Percentiles rank a stretch among this genome's conserved stretches.
Conservation (phyloP, 2,888 invertebrate species). For the Hirtodrosophila trivittata region DNA sequence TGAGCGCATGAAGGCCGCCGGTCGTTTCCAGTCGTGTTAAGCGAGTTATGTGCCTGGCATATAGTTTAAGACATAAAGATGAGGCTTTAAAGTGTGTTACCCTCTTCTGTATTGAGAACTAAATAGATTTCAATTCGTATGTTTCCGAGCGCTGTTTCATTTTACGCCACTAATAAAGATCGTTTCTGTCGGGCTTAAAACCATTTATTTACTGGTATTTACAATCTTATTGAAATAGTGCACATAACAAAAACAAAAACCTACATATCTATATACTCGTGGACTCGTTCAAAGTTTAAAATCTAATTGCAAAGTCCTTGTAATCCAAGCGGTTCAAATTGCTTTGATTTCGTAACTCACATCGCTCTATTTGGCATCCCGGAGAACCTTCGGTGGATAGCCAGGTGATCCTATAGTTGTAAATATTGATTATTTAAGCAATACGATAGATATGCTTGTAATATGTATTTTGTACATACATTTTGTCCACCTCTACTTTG, state of each 20-base stretch:
- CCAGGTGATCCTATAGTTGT: conserved; percentile 89
- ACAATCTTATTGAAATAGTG: conserved; percentile 67
- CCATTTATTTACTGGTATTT: conserved; percentile 56
- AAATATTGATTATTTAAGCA: neutral
- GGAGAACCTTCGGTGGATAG: conserved; percentile 92
- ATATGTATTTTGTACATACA: conserved; percentile 86
- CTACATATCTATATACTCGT: conserved; percentile 22
- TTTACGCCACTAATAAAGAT: neutral
- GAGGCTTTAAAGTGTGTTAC: conserved; percentile 55
- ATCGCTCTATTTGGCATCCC: conserved; percentile 92
- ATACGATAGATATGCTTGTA: neutral
- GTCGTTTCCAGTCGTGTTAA: conserved; percentile 84
- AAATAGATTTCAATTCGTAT: conserved; percentile 67
- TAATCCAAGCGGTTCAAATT: conserved; percentile 87
- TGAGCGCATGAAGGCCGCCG: conserved; percentile 83
- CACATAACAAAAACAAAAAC: conserved; percentile 65
- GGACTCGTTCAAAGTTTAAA: conserved; percentile 85
- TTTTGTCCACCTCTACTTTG: conserved; percentile 90
- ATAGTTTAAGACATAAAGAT: conserved; percentile 60
- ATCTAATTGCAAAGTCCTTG: conserved; percentile 92
- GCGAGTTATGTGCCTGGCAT: conserved; percentile 9
- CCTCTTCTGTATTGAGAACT: conserved; percentile 59
- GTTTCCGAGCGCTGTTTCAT: conserved; percentile 27
- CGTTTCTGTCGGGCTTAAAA: conserved; percentile 8
- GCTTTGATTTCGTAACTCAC: conserved; percentile 92